phyloP scores from a whole-genome alignment of 2,113 vertebrate genomes.

The Eupsittula cactorum region DNA sequence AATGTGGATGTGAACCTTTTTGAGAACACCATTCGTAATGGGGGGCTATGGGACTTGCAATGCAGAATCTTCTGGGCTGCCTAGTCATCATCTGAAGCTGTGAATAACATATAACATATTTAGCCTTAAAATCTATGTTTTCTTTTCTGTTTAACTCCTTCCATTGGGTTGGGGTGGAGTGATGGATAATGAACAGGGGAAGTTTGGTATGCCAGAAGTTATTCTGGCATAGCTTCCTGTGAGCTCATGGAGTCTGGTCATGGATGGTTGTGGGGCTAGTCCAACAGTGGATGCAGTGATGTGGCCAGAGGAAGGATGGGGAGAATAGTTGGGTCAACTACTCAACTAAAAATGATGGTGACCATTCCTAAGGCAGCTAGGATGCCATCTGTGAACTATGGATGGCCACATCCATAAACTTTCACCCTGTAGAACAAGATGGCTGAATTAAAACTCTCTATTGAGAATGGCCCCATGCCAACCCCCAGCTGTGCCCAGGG shows the following conservation, averaged over 20 bases:
- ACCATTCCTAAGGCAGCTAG: background rate
- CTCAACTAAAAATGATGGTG: background rate
- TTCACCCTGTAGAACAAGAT: background rate
- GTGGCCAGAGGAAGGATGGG: background rate
- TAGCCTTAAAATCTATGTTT: background rate
- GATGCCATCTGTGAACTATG: background rate
- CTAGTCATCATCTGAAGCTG: background rate
- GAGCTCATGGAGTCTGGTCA: background rate
- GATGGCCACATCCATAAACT: background rate
- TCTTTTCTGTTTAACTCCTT: background rate
- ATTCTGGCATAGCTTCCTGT: background rate
- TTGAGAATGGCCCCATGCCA: background rate
- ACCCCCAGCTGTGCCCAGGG: background rate
- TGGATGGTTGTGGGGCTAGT: background rate
- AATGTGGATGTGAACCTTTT: too few species aligned
- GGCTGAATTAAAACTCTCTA: background rate
- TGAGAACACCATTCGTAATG: too few species aligned
- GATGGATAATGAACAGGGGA: background rate
- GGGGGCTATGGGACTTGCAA: background rate
- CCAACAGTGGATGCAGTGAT: background rate
- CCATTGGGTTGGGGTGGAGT: background rate
- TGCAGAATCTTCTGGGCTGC: background rate
- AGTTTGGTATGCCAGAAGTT: too few species aligned
- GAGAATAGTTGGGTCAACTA: background rate
- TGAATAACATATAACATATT: background rate